Evolutionary conservation across 2,113 vertebrate species (phyloP).

Genomic region (Anser cygnoides): DNA sequence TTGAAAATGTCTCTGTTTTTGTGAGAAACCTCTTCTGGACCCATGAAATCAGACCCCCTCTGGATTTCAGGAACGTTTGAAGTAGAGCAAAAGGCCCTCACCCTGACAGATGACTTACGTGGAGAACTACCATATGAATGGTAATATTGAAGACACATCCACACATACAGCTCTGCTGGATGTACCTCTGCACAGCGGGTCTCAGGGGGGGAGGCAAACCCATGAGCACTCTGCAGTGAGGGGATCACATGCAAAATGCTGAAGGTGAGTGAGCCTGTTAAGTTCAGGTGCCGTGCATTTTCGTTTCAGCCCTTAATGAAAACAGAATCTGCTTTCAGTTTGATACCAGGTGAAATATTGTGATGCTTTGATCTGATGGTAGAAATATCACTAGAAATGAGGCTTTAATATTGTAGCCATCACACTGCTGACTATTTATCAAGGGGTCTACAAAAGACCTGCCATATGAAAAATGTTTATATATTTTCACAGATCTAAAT

Average conservation of each 20-base stretch:
- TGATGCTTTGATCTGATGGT: neutral
- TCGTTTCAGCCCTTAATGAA: neutral
- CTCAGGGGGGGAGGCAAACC: neutral
- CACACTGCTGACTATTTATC: neutral
- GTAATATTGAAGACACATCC: neutral
- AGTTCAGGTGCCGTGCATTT: neutral
- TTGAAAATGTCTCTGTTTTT: slow-evolving; percentile 37
- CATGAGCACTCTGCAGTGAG: neutral
- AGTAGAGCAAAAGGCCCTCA: neutral
- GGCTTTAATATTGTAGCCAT: neutral
- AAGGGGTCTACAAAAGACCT: neutral
- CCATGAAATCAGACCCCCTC: neutral
- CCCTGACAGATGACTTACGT: neutral
- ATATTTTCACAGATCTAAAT: neutral
- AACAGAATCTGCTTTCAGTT: neutral
- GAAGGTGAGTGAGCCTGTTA: neutral
- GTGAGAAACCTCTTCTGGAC: slow-evolving; percentile 23
- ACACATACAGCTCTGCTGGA: neutral
- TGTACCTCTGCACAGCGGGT: neutral
- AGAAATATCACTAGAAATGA: neutral
- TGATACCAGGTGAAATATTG: neutral
- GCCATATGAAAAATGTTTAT: neutral
- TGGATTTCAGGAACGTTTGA: slow-evolving; percentile 15
- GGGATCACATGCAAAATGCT: neutral
- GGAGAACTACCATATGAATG: neutral